Evolutionary conservation across 2,797 vertebrate species (phyloP), one percentile per base, ranked within the genome.

Genomic region (Danio kyathit): DNA sequence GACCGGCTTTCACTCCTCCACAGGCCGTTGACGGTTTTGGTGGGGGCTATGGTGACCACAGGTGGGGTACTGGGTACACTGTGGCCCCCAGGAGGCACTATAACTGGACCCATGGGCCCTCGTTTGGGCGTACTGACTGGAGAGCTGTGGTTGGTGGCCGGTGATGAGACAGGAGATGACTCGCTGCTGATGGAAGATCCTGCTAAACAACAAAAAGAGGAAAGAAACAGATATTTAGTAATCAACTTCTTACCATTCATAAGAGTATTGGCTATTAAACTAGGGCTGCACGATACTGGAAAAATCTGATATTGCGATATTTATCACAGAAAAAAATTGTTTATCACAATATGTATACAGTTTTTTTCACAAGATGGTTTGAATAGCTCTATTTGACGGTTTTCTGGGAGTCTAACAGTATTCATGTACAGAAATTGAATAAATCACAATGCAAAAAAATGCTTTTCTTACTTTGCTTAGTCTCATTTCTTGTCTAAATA

Each of bases 171-270:
- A 0, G 97, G 98, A 70, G 98, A 99, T 0, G 98, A 99, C 88
- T 99, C 98, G 10, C 95, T 98, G 94, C 98, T 99, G 93, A 99
- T 96, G 21, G 98, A 99, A 52, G 98, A 99, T 7, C 96, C 97
- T 96, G 93, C 90, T 92, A 87, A 82, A 59, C 8, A 57, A 82
- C 29, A 51, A 19, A 14, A 41, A 66, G 1, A 59, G 2, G n/a
- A 44, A 40, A 57, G 70, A 44, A 43, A 17, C 7, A 8, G 29
- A 41, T 38, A 41, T 71, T 71, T 8, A 56, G n/a, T 40, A 16
- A 41, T 72, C 38, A 29, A 51, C 5, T 40, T 52, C 0, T 14
- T 70, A 29, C 14, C 21, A 70, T 51, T 40, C 14, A n/a, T 40
- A 8, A 11, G 9, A 14, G 1, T 41, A 40, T 19, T 19, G 5